A percentile compares a stretch with the other conserved stretches of the same genome.
Conservation (phyloP, 2,113 vertebrate genomes). For the Dipodomys spectabilis region DNA sequence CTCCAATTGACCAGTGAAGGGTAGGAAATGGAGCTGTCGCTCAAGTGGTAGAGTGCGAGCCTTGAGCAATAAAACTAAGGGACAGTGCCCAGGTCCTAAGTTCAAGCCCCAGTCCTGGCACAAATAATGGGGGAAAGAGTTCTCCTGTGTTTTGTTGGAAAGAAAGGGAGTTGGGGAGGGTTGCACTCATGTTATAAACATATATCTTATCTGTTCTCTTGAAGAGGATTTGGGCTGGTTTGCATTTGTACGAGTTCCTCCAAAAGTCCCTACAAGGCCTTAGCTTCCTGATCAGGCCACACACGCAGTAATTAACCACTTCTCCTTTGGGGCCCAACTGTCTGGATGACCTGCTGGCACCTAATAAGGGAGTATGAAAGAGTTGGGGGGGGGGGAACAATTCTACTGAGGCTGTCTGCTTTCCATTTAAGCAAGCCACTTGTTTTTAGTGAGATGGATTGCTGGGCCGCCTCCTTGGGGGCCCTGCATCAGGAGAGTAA, state of each 20-base stretch:
- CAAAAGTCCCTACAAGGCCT: not conserved
- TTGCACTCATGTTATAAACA: not conserved
- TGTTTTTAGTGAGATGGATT: constrained; percentile 52
- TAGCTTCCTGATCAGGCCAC: constrained; percentile 60
- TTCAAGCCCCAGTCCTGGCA: no score
- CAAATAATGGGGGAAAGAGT: no score
- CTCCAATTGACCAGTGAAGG: no score
- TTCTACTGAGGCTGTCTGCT: constrained; percentile 63
- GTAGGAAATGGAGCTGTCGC: no score
- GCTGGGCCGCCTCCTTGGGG: not conserved
- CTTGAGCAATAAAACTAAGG: no score
- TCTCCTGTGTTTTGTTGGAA: no score
- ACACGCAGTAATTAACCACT: not conserved
- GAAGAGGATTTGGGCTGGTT: constrained; percentile 12
- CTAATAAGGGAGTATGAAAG: constrained; percentile 54
- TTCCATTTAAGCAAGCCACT: constrained; percentile 72
- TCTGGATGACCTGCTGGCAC: constrained; percentile 39
- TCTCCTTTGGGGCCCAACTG: constrained; percentile 11
- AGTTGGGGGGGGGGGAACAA: not conserved
- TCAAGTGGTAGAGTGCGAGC: no score
- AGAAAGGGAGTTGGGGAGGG: no score
- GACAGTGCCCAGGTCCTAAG: no score
- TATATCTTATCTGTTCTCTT: not conserved
- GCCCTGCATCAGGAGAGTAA: not conserved
- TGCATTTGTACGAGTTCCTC: constrained; percentile 31